Evolutionary conservation across 2,113 vertebrate species (phyloP).

Genomic region (Leucoraja erinaceus): DNA sequence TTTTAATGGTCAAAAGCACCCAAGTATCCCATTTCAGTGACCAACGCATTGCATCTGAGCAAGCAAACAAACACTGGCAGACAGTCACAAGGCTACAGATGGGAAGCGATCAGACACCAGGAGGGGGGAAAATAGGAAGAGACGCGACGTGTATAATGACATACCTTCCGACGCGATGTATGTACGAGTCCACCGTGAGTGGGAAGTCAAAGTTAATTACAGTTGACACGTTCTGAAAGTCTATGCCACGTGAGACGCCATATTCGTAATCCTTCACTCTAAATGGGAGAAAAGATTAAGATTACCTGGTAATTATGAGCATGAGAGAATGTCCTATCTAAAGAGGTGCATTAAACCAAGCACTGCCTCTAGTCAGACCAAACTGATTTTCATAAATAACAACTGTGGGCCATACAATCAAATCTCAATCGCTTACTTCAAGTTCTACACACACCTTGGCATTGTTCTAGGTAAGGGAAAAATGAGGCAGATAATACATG

Average conservation of each 20-base stretch:
- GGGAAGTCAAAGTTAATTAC: slow-evolving; percentile 91
- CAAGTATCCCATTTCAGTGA: neutral
- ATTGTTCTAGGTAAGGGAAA: neutral
- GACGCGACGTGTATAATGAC: neutral
- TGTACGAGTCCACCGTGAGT: slow-evolving; percentile 64
- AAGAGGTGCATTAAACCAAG: neutral
- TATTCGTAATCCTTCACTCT: slow-evolving; percentile 70
- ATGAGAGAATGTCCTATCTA: neutral
- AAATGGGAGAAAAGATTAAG: neutral
- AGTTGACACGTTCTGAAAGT: slow-evolving; percentile 79
- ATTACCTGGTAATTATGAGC: neutral
- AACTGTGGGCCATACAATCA: neutral
- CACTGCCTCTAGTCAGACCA: too few species aligned
- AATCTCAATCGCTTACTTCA: neutral
- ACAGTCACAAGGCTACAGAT: neutral
- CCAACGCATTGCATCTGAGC: too few species aligned
- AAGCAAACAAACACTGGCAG: neutral
- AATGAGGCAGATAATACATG: neutral
- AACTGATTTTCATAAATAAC: neutral
- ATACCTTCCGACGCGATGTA: slow-evolving; percentile 83
- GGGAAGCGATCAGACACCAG: neutral
- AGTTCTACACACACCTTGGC: neutral
- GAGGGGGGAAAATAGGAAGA: neutral
- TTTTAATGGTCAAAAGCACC: neutral
- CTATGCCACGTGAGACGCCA: slow-evolving; percentile 77